Evolutionary conservation across 2,888 invertebrate genomes (phyloP).

Genomic region (Drosophila kanekoi): DNA sequence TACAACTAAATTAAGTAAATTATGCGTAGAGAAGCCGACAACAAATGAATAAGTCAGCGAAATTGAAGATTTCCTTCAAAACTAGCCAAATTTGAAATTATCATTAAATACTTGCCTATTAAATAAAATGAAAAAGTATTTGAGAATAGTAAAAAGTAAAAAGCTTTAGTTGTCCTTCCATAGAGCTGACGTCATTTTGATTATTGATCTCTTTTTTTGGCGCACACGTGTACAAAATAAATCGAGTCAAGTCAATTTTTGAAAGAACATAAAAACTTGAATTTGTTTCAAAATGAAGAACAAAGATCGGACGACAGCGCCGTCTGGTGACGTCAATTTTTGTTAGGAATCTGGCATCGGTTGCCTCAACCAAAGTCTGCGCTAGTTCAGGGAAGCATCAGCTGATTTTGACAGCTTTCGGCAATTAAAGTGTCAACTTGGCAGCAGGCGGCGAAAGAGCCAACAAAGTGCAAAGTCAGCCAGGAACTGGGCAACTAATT

Average conservation of each 20-base stretch:
- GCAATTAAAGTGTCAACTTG: constrained; percentile 71
- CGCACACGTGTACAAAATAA: constrained; percentile 43
- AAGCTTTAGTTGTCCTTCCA: constrained; percentile 26
- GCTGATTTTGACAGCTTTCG: constrained; percentile 68
- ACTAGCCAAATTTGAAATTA: neutral
- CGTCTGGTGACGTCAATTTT: constrained; percentile 57
- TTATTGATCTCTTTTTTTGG: constrained; percentile 11
- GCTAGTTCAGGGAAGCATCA: constrained; percentile 42
- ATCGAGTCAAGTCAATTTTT: constrained; percentile 8
- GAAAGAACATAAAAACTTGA: constrained; percentile 12
- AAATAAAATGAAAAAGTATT: too few relatives aligned
- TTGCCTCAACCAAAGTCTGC: constrained; percentile 10
- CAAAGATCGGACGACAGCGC: constrained; percentile 33
- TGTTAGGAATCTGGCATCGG: constrained; percentile 42
- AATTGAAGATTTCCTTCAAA: constrained; percentile 8
- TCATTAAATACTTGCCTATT: too few relatives aligned
- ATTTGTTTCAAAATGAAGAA: constrained; percentile 14
- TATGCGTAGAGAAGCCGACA: constrained; percentile 55
- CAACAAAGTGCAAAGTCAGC: constrained; percentile 9
- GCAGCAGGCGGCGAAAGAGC: constrained; percentile 18
- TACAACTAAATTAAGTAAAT: constrained; percentile 64
- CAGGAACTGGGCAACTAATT: constrained; percentile 41
- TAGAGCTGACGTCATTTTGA: constrained; percentile 37
- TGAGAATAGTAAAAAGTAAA: constrained; percentile 4
- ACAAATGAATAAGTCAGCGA: constrained; percentile 10